phyloP scores from a whole-genome alignment of 2,797 vertebrate genomes.

The Melanotaenia nigrans region DNA sequence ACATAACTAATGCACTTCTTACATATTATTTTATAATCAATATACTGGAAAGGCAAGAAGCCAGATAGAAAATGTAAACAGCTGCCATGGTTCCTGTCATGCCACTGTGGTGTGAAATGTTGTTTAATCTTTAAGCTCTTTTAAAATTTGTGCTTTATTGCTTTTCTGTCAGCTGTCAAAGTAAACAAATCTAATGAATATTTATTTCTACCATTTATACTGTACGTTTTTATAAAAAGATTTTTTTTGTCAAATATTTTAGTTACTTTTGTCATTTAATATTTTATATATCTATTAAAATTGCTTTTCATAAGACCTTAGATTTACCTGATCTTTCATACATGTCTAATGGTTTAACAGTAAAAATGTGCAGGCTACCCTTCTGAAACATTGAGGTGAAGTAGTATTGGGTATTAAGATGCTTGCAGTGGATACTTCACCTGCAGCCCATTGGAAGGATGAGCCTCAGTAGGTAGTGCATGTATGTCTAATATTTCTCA shows the following conservation, averaged over 20 bases:
- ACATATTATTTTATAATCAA: conserved; percentile 48
- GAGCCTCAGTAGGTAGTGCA: background rate
- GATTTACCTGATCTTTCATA: conserved; percentile 24
- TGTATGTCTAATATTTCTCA: background rate
- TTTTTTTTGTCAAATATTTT: conserved; percentile 45
- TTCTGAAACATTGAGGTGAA: too few relatives aligned
- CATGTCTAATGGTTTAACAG: background rate
- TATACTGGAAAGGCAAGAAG: conserved; percentile 34
- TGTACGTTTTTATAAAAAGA: conserved; percentile 60
- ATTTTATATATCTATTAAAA: conserved; percentile 70
- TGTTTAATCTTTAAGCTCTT: conserved; percentile 32
- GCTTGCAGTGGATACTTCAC: background rate
- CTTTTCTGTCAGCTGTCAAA: conserved; percentile 42
- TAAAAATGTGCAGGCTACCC: background rate
- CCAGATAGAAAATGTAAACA: conserved; percentile 38
- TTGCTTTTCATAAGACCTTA: conserved; percentile 54
- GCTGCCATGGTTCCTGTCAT: conserved; percentile 22
- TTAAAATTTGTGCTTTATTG: conserved; percentile 39
- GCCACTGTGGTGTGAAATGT: conserved; percentile 47
- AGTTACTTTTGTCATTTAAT: conserved; percentile 47
- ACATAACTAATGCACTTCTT: conserved; percentile 59
- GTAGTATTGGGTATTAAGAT: background rate
- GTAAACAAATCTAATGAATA: conserved; percentile 66
- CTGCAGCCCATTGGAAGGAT: background rate
- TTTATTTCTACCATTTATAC: conserved; percentile 79